Conservation (phyloP, 2,113 vertebrate species). For the Motacilla alba region DNA sequence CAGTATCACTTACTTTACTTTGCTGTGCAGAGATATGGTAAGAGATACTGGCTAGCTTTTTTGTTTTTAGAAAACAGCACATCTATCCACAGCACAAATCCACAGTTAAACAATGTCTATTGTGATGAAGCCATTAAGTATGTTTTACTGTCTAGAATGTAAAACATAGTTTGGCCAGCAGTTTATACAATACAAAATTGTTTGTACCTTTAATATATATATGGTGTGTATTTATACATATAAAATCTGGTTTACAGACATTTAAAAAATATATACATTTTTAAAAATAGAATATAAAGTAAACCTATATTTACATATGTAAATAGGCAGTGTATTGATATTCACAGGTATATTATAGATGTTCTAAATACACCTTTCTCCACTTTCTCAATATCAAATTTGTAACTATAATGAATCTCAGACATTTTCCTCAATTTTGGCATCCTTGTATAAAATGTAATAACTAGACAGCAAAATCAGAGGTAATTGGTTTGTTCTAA, state of each 20-base stretch:
- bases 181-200: not conserved
- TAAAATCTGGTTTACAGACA: not conserved
- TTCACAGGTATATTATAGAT: not conserved
- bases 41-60: not conserved
- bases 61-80: not conserved
- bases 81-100: not conserved
- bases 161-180: not conserved
- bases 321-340: not conserved
- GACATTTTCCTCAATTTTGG: not conserved
- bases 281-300: not conserved
- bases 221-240: not conserved
- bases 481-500: slow-evolving; percentile 20
- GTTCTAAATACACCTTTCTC: not conserved
- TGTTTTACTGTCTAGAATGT: not conserved
- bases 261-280: not conserved
- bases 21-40: not conserved
- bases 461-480: slow-evolving; percentile 8
- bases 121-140: not conserved
- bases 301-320: not conserved
- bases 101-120: not conserved
- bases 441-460: not conserved
- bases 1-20: not conserved
- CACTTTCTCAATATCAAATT: not conserved
- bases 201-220: not conserved
- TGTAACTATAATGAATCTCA: not conserved